Base-by-base conservation (phyloP, 2,888 invertebrate genomes). In the Cyclophora punctaria region DNA sequence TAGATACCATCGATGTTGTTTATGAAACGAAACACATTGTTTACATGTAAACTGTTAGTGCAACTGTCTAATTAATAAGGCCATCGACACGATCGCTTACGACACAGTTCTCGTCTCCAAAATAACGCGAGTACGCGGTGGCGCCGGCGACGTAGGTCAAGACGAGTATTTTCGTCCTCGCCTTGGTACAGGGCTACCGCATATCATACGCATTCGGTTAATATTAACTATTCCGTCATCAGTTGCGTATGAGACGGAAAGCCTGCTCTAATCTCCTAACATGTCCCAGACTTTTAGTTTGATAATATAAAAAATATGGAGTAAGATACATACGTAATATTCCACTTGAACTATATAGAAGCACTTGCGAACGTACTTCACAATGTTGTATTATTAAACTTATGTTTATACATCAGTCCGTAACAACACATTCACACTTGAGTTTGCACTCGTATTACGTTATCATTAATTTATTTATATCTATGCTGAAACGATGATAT, bases 101-200 rank as follows among this genome's bases (percentile, higher is more conserved):
- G 69, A 69, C 67, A 69, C 65, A 64, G 64, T 69, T 63, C 66
- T 57, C 67, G 68, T 72, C 69, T 72, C 73, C 67, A 58, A 80
- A 78, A 81, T 80, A 81, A 76, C 75, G 65, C 66, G 69, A 64
- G 66, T 68, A 66, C 66, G 59, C 67, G 71, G 72, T 74, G 74
- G 71, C 75, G 44, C 44, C 44, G 67, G 58, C 75, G 68, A 64
- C 83, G 84, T 84, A 84, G 86, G 86, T 87, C 85, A 86, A 78
- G 79, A 75, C 70, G 82, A 67, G 71, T 87, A 86, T 88, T 87
- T 88, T 77, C 65, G 78, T 80, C 71, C 72, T 87, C 84, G 80
- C 87, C 86, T 87, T 87, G 84, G 80, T 83, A 82, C 83, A 83
- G 84, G 85, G 83, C 86, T 83, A 78, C 77, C 78, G 77, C 80